phyloP scores from a whole-genome alignment of 2,888 invertebrate species.

The Torymus tubicola region DNA sequence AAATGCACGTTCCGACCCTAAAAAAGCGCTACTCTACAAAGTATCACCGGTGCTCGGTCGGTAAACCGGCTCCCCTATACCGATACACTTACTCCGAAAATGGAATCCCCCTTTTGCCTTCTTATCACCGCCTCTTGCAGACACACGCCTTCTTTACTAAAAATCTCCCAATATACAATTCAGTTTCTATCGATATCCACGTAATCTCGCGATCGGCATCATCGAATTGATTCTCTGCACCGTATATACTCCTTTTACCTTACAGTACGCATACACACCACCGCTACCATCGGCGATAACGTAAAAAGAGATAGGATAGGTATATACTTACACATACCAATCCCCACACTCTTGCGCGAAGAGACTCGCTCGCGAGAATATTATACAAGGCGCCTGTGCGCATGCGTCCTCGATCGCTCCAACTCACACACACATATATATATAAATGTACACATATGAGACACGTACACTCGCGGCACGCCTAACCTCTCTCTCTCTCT shows the following conservation, averaged over 20 bases:
- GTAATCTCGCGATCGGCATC: neutral
- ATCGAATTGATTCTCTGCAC: neutral
- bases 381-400: constrained; percentile 22
- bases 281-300: neutral
- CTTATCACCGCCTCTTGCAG: neutral
- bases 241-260: neutral
- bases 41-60: constrained; percentile 13
- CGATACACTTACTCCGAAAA: neutral
- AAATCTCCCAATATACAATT: neutral
- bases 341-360: constrained; percentile 7
- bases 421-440: neutral
- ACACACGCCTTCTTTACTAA: neutral
- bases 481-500: constrained; percentile 31
- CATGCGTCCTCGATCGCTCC: constrained; percentile 50
- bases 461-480: constrained; percentile 31
- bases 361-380: constrained; percentile 3
- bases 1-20: no score
- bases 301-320: neutral
- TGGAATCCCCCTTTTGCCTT: no score
- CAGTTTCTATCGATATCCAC: no score
- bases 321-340: no score
- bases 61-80: constrained; percentile 2
- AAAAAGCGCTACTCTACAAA: no score
- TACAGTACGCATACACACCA: neutral
- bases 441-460: constrained; percentile 4